Base-by-base conservation (phyloP, 2,113 vertebrate species). In the Cairina moschata region DNA sequence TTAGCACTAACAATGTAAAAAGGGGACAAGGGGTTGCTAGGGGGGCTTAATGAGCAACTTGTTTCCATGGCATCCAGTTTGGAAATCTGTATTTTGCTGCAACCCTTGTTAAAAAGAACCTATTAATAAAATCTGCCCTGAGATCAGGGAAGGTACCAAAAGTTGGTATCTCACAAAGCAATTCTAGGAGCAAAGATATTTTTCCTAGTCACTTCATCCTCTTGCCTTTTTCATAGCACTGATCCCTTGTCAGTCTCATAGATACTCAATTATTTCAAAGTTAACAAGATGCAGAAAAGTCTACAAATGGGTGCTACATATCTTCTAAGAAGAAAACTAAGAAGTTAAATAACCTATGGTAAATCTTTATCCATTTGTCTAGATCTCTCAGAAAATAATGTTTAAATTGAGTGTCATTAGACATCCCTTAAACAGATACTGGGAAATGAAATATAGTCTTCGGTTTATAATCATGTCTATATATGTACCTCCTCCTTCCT, bases 31-130 rank as follows among this genome's bases (percentile, higher is more conserved):
- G 14, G 29, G n/a, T 81, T 72, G 25, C 79, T 40, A 44, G 28
- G 20, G 76, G 63, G 78, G 26, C 52, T 89, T 79, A 81, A 86
- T 59, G 50, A 77, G 42, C 12, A 69, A 60, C 34, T 86, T 65
- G 80, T 93, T 95, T 92, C 86, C 71, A 75, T 85, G 59, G 69
- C 79, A 92, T 80, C 55, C 54, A 71, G 42, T 52, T 77, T 91
- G 42, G 69, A 95, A 96, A 93, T 91, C 72, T 68, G 2, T 83
- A 34, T 84, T 42, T 91, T 72, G 23, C 76, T 74, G 38, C 34
- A 63, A 52, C 4, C 1, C 11, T 68, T 82, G 40, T 71, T 75
- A 78, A 94, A 50, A 75, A 92, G 21, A 88, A 31, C 11, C 38
- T 77, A 34, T 71, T 89, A 94, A 83, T 55, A 88, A 83, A 95